Base-by-base conservation (phyloP, 2,113 vertebrate species). In the Cygnus atratus region DNA sequence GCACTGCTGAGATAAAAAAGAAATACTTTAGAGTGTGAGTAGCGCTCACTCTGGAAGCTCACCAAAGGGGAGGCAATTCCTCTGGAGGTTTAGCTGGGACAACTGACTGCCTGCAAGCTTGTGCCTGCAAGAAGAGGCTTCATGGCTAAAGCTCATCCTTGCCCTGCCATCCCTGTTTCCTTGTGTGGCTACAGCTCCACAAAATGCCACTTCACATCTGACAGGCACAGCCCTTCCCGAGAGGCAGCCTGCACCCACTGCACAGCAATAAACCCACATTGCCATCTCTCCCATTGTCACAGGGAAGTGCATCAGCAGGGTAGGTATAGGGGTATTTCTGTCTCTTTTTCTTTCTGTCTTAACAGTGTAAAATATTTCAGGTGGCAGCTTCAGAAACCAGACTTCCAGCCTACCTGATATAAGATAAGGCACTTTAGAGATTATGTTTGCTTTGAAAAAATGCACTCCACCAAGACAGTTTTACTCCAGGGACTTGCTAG, bases 1-100 rank as follows among this genome's bases (percentile, higher is more conserved):
- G 52, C n/a, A 43, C 13, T n/a, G 41, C 19, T 10, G 25, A 50
- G 50, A 62, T 6, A 91, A 46, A 92, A 92, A 90, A 79, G 22
- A 31, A 92, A 88, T 5, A 28, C 88, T 94, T 93, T 79, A 54
- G 91, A 95, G 70, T 58, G 57, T 68, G 58, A 48, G 35, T 44
- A 43, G 55, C 72, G 50, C 39, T 39, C 39, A 39, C 39, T 57
- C 70, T 92, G 88, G 84, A 92, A 82, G 67, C 31, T 85, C 81
- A 95, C 70, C 74, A 93, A 92, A 92, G 74, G 46, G 54, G 16
- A 92, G 72, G n/a, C 70, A 41, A 55, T 87, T 92, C 54, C 77
- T 84, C 88, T 75, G n/a, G 76, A 88, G n/a, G 9, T 84, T 94
- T 70, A 85, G 63, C 55, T 48, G 46, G 55, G 81, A 91, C 74